Evolutionary conservation across 1,140 invertebrate species (phyloP).

Genomic region (Pentalonia nigronervosa): DNA sequence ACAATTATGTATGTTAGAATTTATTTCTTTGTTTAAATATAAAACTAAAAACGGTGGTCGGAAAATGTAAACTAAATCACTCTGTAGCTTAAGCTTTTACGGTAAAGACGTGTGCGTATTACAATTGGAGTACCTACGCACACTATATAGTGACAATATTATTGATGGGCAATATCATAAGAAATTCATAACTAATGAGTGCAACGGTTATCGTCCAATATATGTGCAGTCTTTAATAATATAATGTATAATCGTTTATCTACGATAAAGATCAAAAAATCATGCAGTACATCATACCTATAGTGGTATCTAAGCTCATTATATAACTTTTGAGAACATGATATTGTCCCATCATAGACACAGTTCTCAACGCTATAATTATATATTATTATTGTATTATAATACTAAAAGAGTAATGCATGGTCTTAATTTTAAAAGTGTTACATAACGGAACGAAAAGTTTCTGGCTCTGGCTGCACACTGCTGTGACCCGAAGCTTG

Average conservation of each 20-base stretch:
- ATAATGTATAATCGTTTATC: background rate
- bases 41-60: background rate
- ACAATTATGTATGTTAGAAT: background rate
- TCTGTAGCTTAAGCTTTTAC: background rate
- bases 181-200: background rate
- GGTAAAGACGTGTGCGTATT: background rate
- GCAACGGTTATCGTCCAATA: background rate
- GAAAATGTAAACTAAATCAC: background rate
- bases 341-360: background rate
- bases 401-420: too few relatives aligned
- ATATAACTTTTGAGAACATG: background rate
- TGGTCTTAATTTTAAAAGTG: too few relatives aligned
- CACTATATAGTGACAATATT: too few relatives aligned
- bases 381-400: too few relatives aligned
- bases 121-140: too few relatives aligned
- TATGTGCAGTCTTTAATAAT: background rate
- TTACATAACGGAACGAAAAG: too few relatives aligned
- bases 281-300: background rate
- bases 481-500: background rate
- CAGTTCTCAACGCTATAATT: background rate
- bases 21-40: background rate
- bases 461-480: background rate
- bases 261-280: background rate
- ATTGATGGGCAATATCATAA: background rate
- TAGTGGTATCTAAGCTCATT: too few relatives aligned